Base-by-base conservation (phyloP, 2,797 vertebrate species). In the Sebastes vulpes region DNA sequence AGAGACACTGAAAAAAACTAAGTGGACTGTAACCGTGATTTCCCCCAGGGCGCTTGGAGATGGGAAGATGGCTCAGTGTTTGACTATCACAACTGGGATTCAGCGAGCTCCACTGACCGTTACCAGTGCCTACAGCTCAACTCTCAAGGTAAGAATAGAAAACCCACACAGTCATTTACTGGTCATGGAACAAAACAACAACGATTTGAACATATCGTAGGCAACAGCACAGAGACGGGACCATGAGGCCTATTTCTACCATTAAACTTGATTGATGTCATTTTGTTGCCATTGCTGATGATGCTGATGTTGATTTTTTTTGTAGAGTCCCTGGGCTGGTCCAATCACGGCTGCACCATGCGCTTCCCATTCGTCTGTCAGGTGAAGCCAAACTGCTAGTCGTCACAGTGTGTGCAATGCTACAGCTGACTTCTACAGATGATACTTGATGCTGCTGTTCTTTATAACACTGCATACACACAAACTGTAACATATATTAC, bases 31-130 rank as follows among this genome's bases (percentile, higher is more conserved):
- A 58, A 21, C 6, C 7, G 3, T 64, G 3, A 42, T 52, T 54
- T 71, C 29, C 25, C 65, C 1, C 52, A 89, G 87, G 20, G 1
- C 14, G 7, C 9, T 1, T 89, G 84, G 84, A 81, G 87, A 52
- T 89, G 87, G 87, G 78, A 61, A 5, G 81, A 84, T 38, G 81
- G 87, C 6, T 77, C 81, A 11, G 4, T 0, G 53, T 74, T 76
- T 48, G 12, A 56, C 53, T 86, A 74, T 8, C 1, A 61, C 3
- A 71, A 79, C 12, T 77, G 57, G 67, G 58, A 56, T 2, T 2
- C 26, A 2, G 0, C 0, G 3, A 12, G 5, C 21, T 35, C 50
- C 25, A 10, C 23, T 20, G 6, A 48, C n/a, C 1, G 0, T 2
- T 61, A 38, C 65, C 65, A 86, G 59, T 89, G 87, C 42, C 25